Evolutionary conservation across 2,797 vertebrate species (phyloP).

Genomic region (Tauraco hartlaubi): DNA sequence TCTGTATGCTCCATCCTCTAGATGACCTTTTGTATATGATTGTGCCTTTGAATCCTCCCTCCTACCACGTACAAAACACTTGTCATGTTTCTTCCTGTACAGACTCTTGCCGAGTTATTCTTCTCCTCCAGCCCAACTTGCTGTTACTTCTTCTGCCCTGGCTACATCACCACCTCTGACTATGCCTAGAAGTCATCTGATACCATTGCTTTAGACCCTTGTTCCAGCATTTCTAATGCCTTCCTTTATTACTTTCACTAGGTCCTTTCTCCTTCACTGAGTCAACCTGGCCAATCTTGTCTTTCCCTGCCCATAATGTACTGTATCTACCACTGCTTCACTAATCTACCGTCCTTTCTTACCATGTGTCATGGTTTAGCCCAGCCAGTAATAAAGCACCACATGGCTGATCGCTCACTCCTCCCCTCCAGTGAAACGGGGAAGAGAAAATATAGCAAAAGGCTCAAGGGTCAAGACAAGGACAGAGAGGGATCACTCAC

Average conservation of each 20-base stretch:
- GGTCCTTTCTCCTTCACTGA: not conserved
- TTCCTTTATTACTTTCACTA: not conserved
- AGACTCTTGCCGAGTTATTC: not conserved
- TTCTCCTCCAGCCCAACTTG: not conserved
- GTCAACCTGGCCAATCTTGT: not conserved
- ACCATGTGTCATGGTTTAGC: not conserved
- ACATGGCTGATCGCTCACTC: too few relatives aligned
- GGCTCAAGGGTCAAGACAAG: too few relatives aligned
- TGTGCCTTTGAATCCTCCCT: constrained; percentile 11
- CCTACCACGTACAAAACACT: not conserved
- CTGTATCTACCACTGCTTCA: not conserved
- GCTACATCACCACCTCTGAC: not conserved
- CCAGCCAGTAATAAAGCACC: too few relatives aligned
- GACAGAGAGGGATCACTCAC: too few relatives aligned
- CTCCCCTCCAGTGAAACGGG: too few relatives aligned
- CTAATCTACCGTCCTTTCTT: not conserved
- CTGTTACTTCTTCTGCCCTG: not conserved
- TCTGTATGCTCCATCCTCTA: not conserved
- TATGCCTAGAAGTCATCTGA: not conserved
- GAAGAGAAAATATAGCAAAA: too few relatives aligned
- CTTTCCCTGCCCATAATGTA: not conserved
- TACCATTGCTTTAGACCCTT: not conserved
- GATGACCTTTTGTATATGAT: not conserved
- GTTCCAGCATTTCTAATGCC: not conserved
- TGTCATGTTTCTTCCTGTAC: not conserved